phyloP scores from a whole-genome alignment of 2,888 invertebrate species.

The Andrena camellia region DNA sequence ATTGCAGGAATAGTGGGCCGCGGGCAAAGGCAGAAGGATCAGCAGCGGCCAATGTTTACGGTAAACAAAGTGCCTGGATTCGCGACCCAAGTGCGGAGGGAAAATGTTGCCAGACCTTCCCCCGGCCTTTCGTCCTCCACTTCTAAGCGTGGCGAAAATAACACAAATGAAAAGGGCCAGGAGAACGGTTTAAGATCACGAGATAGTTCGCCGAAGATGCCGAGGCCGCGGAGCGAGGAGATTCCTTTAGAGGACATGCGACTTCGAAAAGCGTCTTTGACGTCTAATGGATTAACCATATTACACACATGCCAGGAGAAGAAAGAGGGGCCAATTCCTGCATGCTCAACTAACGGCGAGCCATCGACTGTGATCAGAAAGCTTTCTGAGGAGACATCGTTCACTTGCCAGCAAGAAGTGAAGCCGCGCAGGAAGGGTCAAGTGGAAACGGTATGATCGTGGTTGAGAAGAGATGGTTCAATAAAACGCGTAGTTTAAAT shows the following conservation, averaged over 20 bases:
- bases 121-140: constrained; percentile 58
- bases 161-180: constrained; percentile 64
- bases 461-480: constrained; percentile 9
- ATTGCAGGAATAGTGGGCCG: constrained; percentile 78
- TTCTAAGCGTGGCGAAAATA: constrained; percentile 71
- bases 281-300: constrained; percentile 70
- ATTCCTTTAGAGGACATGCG: constrained; percentile 93
- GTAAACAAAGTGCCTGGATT: constrained; percentile 86
- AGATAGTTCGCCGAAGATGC: constrained; percentile 90
- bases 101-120: constrained; percentile 73
- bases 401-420: constrained; percentile 88
- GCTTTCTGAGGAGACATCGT: constrained; percentile 92
- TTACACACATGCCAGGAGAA: constrained; percentile 62
- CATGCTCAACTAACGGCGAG: constrained; percentile 61
- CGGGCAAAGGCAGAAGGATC: constrained; percentile 79
- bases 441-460: constrained; percentile 88
- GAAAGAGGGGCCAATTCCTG: constrained; percentile 58
- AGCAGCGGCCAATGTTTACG: constrained; percentile 81
- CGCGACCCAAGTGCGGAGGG: constrained; percentile 87
- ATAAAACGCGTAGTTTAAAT: background rate
- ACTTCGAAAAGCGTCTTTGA: constrained; percentile 79
- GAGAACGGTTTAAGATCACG: constrained; percentile 87
- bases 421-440: constrained; percentile 87
- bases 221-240: constrained; percentile 91
- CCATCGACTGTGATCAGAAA: constrained; percentile 70